These are phyloP conservation scores for Linepithema humile DNA, from an alignment of 1,140 invertebrate species.

Conservation along the genomic window DNA sequence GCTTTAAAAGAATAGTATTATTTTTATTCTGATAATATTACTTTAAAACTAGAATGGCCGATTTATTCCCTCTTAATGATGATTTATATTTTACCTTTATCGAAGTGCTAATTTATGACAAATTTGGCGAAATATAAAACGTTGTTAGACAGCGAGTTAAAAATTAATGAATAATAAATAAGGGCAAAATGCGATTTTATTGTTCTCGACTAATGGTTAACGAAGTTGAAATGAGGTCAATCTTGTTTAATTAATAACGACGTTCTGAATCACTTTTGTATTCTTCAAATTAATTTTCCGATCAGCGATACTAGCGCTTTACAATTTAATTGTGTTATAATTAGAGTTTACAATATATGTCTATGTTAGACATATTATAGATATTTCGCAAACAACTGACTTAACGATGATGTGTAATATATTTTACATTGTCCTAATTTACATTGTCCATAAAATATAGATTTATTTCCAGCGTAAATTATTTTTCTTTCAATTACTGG, in stretches of 20 bases:
- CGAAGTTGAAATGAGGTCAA: not conserved
- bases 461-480: not conserved
- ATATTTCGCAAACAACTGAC: no score
- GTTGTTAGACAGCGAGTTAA: not conserved
- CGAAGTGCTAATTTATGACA: no score
- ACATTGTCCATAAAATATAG: no score
- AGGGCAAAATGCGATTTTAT: not conserved
- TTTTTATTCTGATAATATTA: no score
- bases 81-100: no score
- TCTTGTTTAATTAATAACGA: not conserved
- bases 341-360: not conserved
- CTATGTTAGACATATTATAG: not conserved
- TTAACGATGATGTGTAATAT: no score
- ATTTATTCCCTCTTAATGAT: no score
- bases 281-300: not conserved
- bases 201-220: not conserved
- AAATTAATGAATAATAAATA: not conserved
- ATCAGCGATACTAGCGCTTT: not conserved
- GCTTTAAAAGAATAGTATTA: no score
- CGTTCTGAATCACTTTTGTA: no score
- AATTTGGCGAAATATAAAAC: not conserved
- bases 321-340: not conserved
- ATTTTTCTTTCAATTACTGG: not conserved
- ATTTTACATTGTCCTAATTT: no score
- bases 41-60: no score